Evolutionary conservation across 2,888 invertebrate genomes (phyloP), one percentile per base, ranked within the genome.

Genomic region (Cactoblastis cactorum): DNA sequence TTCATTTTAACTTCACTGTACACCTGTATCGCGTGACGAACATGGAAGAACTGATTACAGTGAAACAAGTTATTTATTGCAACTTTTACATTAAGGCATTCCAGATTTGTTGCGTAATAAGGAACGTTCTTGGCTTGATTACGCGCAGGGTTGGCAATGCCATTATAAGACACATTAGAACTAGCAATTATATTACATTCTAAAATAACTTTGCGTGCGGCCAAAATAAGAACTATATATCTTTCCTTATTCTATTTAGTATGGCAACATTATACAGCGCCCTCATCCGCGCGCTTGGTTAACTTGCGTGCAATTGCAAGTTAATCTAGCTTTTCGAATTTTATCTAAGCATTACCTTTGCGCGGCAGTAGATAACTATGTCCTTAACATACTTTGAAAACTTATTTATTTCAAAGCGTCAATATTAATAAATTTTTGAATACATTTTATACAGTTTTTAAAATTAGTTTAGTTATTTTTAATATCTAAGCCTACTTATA

Each of bases 81-180:
- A 75, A 81, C 78, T 82, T 80, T 78, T 80, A 78, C 80, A 80
- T 81, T 74, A 79, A 80, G 81, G 73, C 77, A 77, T 77, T 80
- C 62, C 75, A 74, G 53, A 17, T 66, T 41, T 46, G 57, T 73
- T 72, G 63, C 72, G 61, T 61, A 62, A 69, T 55, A 43, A 43
- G 43, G 28, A 15, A 28, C 43, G 24, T 28, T 18, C n/a, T 22
- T 41, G 11, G 11, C 28, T 17, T n/a, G 28, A 56, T 57, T 53
- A 57, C 48, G 35, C 2, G 9, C 55, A 61, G 58, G 61, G n/a
- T n/a, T n/a, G n/a, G n/a, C n/a, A n/a, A n/a, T n/a, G n/a, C n/a
- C n/a, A n/a, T n/a, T n/a, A n/a, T n/a, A n/a, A n/a, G n/a, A n/a
- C n/a, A 37, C 15, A 15, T 35, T 14, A 37, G 9, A 17, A 12